Evolutionary conservation across 2,888 invertebrate species (phyloP).

Genomic region (Pyrrhosoma nymphula): DNA sequence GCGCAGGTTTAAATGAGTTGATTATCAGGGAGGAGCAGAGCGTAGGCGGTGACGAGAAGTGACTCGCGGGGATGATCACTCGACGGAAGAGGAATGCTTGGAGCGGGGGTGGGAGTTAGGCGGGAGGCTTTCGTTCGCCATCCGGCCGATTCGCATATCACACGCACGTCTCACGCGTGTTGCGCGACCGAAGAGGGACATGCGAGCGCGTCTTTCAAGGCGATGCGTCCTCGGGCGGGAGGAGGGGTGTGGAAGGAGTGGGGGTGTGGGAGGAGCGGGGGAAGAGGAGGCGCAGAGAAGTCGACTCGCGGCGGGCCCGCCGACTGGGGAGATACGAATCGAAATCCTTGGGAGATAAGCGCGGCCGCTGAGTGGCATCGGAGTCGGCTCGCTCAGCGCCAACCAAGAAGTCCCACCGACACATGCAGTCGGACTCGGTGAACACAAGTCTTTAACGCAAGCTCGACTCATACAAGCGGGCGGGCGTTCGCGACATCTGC

Average conservation of each 20-base stretch:
- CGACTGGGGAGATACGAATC: conserved; percentile 15
- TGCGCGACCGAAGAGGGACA: background rate
- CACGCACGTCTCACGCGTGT: conserved; percentile 1
- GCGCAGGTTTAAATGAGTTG: no score
- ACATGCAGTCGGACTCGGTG: background rate
- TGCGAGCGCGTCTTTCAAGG: background rate
- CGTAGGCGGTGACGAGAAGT: no score
- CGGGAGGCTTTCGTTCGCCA: background rate
- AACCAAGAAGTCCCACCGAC: background rate
- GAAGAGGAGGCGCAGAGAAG: background rate
- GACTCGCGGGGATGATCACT: no score
- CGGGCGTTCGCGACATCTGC: conserved; percentile 20
- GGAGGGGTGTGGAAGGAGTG: background rate
- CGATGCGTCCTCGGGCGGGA: conserved; percentile 24
- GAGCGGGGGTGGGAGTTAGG: no score
- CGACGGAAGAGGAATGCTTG: no score
- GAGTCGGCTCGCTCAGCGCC: background rate
- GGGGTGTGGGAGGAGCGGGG: background rate
- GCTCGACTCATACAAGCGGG: background rate
- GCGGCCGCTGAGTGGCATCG: background rate
- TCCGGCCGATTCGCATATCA: background rate
- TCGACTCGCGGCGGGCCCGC: background rate
- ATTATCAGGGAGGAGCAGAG: no score
- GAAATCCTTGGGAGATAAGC: conserved; percentile 47
- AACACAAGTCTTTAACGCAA: no score